Evolutionary conservation across 2,888 invertebrate genomes (phyloP).

Genomic region (Archips xylosteana): DNA sequence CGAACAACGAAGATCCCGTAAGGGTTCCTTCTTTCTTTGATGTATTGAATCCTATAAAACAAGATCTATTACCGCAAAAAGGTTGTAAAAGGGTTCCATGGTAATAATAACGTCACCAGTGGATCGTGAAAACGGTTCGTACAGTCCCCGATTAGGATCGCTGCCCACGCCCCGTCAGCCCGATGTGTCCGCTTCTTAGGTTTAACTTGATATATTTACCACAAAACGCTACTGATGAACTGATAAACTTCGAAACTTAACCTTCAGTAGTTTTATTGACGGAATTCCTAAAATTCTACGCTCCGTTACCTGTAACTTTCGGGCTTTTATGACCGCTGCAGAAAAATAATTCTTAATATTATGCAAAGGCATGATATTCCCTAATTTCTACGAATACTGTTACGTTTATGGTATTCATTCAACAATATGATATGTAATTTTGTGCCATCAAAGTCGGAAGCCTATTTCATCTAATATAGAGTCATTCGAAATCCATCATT

Average conservation of each 20-base stretch:
- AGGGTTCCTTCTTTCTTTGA: too few species aligned
- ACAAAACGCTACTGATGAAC: conserved; percentile 68
- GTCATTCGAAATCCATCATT: conserved; percentile 81
- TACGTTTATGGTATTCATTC: conserved; percentile 16
- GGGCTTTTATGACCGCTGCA: neutral
- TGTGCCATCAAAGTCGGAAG: conserved; percentile 65
- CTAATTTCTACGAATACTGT: conserved; percentile 5
- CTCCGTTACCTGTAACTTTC: conserved; percentile 29
- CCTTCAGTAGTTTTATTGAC: conserved; percentile 26
- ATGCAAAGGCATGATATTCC: neutral
- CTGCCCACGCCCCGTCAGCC: conserved; percentile 76
- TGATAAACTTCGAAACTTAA: conserved; percentile 58
- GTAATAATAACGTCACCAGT: conserved; percentile 56
- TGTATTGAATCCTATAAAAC: neutral
- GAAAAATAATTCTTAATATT: neutral
- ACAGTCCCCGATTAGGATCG: conserved; percentile 76
- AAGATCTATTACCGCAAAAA: conserved; percentile 22
- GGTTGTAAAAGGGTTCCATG: conserved; percentile 27
- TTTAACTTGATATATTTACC: conserved; percentile 76
- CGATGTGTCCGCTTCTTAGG: conserved; percentile 67
- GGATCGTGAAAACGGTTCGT: conserved; percentile 68
- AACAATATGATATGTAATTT: conserved; percentile 51
- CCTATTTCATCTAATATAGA: conserved; percentile 66
- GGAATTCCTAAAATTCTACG: conserved; percentile 24
- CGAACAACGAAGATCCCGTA: too few species aligned